Percentiles rank a stretch among this genome's conserved stretches.
These are phyloP conservation scores for Ptilonorhynchus violaceus DNA, from an alignment of 2,113 vertebrate genomes.

Conservation along the genomic window DNA sequence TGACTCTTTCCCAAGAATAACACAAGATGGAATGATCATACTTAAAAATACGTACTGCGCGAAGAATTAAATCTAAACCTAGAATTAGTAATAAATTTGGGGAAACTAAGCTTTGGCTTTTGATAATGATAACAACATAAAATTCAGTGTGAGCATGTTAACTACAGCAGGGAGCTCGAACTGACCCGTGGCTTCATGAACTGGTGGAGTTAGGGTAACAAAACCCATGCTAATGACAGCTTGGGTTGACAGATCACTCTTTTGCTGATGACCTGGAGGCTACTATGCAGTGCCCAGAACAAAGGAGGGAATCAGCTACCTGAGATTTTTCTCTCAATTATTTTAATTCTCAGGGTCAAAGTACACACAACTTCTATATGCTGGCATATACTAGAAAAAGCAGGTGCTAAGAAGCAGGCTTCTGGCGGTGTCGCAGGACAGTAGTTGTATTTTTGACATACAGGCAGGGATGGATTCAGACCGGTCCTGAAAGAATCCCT, in stretches of 20 bases:
- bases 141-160: not conserved
- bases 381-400: not conserved
- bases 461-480: not conserved
- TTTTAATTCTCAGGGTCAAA: not conserved
- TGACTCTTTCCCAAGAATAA: not conserved
- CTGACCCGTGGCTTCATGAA: not conserved
- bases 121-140: not conserved
- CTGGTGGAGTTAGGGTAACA: not conserved
- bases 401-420: not conserved
- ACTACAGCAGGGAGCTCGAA: rapidly evolving
- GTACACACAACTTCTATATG: not conserved
- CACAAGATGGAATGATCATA: not conserved
- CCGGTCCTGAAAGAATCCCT: not conserved
- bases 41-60: not conserved
- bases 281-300: not conserved
- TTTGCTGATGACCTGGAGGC: not conserved
- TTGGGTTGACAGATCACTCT: not conserved
- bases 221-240: not conserved
- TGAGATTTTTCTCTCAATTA: not conserved
- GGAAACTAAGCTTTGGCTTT: not conserved
- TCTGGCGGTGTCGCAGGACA: not conserved
- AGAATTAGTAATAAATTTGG: not conserved
- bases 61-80: not conserved
- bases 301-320: not conserved
- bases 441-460: not conserved